These are phyloP conservation scores for Drosophila busckii DNA, from an alignment of 1,140 invertebrate genomes.

Conservation along the genomic window DNA sequence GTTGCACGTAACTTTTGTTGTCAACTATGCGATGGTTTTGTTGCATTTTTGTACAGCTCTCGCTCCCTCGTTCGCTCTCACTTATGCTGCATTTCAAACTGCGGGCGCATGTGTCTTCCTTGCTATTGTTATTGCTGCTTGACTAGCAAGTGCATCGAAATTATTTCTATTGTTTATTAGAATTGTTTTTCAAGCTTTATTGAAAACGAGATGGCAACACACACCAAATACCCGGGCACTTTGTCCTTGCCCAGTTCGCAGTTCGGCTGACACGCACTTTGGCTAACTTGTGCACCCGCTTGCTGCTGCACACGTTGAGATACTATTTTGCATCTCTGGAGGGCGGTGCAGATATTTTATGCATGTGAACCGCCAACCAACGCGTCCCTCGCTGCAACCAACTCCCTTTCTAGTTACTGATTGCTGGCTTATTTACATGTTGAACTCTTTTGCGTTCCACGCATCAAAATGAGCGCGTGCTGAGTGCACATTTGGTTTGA, in stretches of 20 bases:
- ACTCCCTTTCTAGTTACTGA: slow-evolving; percentile 1
- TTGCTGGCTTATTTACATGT: slow-evolving; percentile 47
- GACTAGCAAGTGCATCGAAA: slow-evolving; percentile 36
- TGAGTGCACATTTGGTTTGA: slow-evolving; percentile 29
- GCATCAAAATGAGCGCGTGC: slow-evolving; percentile 36
- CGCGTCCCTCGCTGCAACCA: slow-evolving; percentile 1
- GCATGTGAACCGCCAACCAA: slow-evolving; percentile 17
- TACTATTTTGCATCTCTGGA: slow-evolving; percentile 22
- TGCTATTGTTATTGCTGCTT: slow-evolving; percentile 1
- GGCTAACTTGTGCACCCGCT: not conserved
- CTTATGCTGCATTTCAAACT: slow-evolving; percentile 7
- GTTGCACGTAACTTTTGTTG: slow-evolving; percentile 31
- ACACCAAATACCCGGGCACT: slow-evolving; percentile 4
- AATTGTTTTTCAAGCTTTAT: slow-evolving; percentile 36
- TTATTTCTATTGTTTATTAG: slow-evolving; percentile 43
- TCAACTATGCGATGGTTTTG: slow-evolving; percentile 19
- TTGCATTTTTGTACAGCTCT: not conserved
- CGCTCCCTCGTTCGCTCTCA: not conserved
- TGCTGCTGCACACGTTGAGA: slow-evolving; percentile 1
- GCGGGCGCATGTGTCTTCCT: slow-evolving; percentile 32
- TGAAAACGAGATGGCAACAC: slow-evolving; percentile 23
- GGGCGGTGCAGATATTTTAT: slow-evolving; percentile 23
- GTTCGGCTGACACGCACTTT: slow-evolving; percentile 7
- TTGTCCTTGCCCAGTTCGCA: slow-evolving; percentile 4
- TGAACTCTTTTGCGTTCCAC: slow-evolving; percentile 26